A percentile compares a stretch with the other conserved stretches of the same genome.
Conservation (phyloP, 2,888 invertebrate genomes). For the Archips xylosteana region DNA sequence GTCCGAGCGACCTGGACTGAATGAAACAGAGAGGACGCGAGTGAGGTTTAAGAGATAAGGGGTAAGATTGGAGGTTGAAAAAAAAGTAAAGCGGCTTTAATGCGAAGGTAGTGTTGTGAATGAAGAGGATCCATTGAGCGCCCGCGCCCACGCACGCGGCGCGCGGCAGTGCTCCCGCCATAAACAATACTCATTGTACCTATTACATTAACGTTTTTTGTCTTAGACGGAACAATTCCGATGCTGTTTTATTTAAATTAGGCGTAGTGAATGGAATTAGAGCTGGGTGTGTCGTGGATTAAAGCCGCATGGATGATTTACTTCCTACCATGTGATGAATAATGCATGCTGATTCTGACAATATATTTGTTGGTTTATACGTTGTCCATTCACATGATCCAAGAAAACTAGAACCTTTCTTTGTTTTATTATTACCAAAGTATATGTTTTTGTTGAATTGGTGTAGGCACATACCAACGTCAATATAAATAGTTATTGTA, state of each 20-base stretch:
- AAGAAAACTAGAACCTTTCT: constrained; percentile 12
- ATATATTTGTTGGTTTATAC: constrained; percentile 35
- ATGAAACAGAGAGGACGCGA: constrained; percentile 81
- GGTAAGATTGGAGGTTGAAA: constrained; percentile 77
- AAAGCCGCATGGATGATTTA: constrained; percentile 50
- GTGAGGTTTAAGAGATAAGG: constrained; percentile 82
- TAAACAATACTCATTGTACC: constrained; percentile 67
- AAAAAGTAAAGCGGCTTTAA: constrained; percentile 82
- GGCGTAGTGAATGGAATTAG: constrained; percentile 57
- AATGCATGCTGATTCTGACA: constrained; percentile 45
- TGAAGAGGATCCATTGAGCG: constrained; percentile 83
- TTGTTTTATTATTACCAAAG: neutral
- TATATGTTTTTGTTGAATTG: neutral
- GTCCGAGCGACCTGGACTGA: constrained; percentile 78
- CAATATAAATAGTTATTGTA: neutral
- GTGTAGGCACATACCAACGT: too few relatives aligned
- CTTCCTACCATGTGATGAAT: constrained; percentile 49
- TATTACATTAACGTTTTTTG: constrained; percentile 62
- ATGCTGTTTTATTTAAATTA: constrained; percentile 69
- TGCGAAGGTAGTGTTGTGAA: constrained; percentile 83
- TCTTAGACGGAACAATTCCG: constrained; percentile 59
- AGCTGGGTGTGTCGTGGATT: constrained; percentile 54
- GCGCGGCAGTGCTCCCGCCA: constrained; percentile 54
- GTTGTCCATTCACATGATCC: constrained; percentile 20
- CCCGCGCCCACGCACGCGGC: constrained; percentile 76